Percentiles rank a stretch among this genome's conserved stretches.
These are phyloP conservation scores for Tympanoctomys barrerae DNA, from an alignment of 2,797 vertebrate genomes.

Conservation along the genomic window DNA sequence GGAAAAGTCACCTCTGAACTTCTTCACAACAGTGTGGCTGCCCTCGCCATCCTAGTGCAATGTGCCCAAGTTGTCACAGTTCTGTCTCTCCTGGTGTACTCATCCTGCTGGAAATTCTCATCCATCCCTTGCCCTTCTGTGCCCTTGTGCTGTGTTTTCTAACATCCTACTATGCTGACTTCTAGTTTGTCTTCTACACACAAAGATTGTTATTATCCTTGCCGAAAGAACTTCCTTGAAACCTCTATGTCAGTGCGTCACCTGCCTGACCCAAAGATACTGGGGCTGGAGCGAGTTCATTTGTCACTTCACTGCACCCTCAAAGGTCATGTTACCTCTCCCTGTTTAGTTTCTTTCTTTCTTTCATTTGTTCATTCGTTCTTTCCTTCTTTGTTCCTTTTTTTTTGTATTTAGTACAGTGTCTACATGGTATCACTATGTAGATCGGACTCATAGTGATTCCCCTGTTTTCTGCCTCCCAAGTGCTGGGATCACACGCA, in stretches of 20 bases:
- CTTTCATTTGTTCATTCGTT: too few relatives aligned
- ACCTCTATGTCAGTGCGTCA: neutral
- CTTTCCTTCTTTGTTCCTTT: too few relatives aligned
- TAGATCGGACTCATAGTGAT: too few relatives aligned
- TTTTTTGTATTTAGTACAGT: neutral
- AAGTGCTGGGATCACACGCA: too few relatives aligned
- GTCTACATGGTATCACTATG: too few relatives aligned
- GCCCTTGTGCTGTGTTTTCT: neutral
- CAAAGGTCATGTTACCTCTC: neutral
- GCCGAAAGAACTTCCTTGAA: neutral
- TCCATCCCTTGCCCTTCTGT: neutral
- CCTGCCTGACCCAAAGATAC: neutral
- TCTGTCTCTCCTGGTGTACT: neutral
- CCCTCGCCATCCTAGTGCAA: neutral
- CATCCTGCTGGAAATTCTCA: neutral
- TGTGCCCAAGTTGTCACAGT: neutral
- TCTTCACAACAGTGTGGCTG: neutral
- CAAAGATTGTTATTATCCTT: neutral
- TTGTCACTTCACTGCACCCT: neutral
- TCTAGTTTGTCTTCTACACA: neutral
- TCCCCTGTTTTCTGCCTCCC: too few relatives aligned
- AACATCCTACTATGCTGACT: neutral
- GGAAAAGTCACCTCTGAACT: neutral
- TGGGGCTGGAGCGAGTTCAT: neutral
- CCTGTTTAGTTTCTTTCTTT: too few relatives aligned